Evolutionary conservation across 1,140 invertebrate species (phyloP).

Genomic region (Holcopasites calliopsidis): DNA sequence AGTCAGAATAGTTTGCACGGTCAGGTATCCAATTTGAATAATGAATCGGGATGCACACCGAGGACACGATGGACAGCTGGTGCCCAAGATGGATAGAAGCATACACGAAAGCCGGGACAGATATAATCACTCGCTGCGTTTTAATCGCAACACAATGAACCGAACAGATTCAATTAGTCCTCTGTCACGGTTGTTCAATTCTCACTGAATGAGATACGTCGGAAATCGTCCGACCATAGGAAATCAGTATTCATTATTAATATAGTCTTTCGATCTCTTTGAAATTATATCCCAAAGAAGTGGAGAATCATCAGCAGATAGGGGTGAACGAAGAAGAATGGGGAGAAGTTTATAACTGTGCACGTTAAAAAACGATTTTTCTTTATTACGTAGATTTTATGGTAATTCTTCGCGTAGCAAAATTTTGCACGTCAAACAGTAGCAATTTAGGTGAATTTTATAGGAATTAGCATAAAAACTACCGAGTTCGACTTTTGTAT

Average conservation of each 20-base stretch:
- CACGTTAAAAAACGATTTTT: background rate
- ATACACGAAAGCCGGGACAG: background rate
- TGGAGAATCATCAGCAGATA: background rate
- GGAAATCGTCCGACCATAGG: background rate
- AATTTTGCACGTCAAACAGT: background rate
- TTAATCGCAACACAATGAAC: conserved; percentile 2
- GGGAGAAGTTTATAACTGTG: background rate
- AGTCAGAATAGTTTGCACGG: background rate
- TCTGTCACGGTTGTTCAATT: background rate
- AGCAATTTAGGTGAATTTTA: background rate
- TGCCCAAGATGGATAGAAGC: background rate
- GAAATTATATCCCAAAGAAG: background rate
- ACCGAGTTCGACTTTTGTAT: background rate
- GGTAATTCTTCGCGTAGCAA: too few relatives aligned
- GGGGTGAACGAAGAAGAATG: background rate
- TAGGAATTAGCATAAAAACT: background rate
- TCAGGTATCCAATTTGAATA: conserved; percentile 19
- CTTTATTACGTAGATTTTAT: too few relatives aligned
- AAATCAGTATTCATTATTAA: background rate
- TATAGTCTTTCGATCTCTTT: background rate
- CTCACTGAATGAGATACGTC: background rate
- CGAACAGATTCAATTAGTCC: background rate
- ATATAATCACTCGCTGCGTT: conserved; percentile 3
- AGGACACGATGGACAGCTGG: background rate
- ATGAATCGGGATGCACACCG: conserved; percentile 22